Percentiles rank a stretch among this genome's conserved stretches.
phyloP scores from a whole-genome alignment of 2,113 vertebrate genomes.

The Thermophis baileyi region DNA sequence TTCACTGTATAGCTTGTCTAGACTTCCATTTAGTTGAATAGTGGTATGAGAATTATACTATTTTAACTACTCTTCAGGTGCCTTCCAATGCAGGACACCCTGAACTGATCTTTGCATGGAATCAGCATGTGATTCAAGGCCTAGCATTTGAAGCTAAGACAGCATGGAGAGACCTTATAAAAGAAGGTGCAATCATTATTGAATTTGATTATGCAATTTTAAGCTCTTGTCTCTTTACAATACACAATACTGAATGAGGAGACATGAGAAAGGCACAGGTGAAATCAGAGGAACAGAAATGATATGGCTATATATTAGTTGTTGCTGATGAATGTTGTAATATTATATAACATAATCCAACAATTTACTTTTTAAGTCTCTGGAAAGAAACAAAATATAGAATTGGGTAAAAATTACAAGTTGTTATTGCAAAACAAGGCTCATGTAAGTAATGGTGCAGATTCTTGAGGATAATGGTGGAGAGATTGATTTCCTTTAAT shows the following conservation, averaged over 20 bases:
- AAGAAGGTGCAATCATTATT: not conserved
- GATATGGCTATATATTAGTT: not conserved
- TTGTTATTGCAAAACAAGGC: not conserved
- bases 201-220: not conserved
- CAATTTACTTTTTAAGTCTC: not conserved
- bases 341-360: not conserved
- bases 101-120: not conserved
- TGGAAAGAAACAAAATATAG: not conserved
- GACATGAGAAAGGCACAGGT: not conserved
- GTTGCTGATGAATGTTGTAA: not conserved
- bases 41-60: not conserved
- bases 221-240: not conserved
- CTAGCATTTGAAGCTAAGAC: not conserved
- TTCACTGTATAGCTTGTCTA: not conserved
- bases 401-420: not conserved
- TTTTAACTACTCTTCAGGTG: not conserved
- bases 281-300: not conserved
- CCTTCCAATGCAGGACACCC: not conserved
- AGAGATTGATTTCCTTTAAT: not conserved
- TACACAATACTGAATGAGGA: not conserved
- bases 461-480: not conserved
- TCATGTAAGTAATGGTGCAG: not conserved
- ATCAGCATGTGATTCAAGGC: not conserved
- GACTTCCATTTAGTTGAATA: not conserved
- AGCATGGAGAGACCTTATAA: not conserved